These are phyloP conservation scores for Omphaloscelis lunosa DNA, from an alignment of 2,888 invertebrate genomes.

Conservation along the genomic window DNA sequence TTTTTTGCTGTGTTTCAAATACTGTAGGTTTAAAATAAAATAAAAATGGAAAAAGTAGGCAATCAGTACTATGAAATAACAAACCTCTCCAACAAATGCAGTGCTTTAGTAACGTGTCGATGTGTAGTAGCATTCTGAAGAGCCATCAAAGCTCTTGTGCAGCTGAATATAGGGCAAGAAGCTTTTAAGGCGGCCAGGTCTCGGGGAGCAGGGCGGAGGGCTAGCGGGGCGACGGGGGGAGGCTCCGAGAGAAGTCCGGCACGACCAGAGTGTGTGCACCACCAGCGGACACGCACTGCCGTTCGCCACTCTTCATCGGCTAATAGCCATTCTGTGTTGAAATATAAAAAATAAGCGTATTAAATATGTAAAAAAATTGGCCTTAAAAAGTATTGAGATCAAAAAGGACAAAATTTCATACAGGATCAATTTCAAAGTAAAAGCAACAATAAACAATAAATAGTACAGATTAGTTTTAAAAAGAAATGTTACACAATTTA, in stretches of 20 bases:
- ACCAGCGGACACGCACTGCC: slow-evolving; percentile 83
- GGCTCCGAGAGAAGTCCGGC: slow-evolving; percentile 70
- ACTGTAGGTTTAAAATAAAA: background rate
- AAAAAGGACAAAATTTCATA: background rate
- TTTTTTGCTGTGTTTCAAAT: background rate
- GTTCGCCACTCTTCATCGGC: slow-evolving; percentile 81
- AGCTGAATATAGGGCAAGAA: slow-evolving; percentile 88
- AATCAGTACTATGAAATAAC: slow-evolving; percentile 15
- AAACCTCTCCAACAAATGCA: slow-evolving; percentile 91
- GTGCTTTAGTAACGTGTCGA: slow-evolving; percentile 88
- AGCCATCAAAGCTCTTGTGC: slow-evolving; percentile 88
- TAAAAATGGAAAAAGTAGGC: background rate
- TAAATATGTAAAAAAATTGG: background rate
- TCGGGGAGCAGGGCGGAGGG: slow-evolving; percentile 74
- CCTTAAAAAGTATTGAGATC: background rate
- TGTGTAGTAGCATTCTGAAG: slow-evolving; percentile 93
- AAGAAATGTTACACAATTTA: no score
- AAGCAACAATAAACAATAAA: background rate
- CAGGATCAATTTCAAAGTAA: background rate
- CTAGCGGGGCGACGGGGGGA: slow-evolving; percentile 74
- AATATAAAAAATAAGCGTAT: background rate
- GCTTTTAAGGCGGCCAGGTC: slow-evolving; percentile 89
- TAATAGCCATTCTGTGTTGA: slow-evolving; percentile 81
- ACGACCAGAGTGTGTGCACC: slow-evolving; percentile 76
- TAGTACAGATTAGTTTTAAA: background rate